A percentile compares a stretch with the other conserved stretches of the same genome.
These are phyloP conservation scores for Ophioderma brevispina DNA, from an alignment of 35 echinoderm and acorn worm genomes.

Conservation along the genomic window DNA sequence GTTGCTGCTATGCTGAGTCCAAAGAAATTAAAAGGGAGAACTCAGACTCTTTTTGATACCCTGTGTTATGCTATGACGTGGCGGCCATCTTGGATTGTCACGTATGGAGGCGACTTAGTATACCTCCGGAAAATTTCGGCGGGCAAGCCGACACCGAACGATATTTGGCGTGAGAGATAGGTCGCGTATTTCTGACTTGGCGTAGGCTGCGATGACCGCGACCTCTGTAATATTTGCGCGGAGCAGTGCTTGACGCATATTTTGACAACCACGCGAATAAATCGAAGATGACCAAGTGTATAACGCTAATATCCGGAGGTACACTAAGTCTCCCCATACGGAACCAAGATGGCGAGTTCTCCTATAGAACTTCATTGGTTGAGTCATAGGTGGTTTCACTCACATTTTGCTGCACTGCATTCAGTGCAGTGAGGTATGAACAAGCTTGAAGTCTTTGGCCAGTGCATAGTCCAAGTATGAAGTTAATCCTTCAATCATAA, in stretches of 20 bases:
- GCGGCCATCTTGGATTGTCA: background rate
- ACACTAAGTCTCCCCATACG: background rate
- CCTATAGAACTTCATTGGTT: background rate
- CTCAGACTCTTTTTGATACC: background rate
- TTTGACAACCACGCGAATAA: background rate
- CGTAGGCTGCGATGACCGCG: background rate
- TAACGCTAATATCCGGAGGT: background rate
- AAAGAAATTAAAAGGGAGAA: background rate
- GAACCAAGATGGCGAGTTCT: background rate
- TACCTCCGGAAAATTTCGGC: background rate
- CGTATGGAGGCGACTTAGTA: background rate
- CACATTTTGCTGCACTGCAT: too few relatives aligned
- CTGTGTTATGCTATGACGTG: background rate
- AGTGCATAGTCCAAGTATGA: too few relatives aligned
- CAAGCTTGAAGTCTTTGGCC: too few relatives aligned
- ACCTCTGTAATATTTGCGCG: background rate
- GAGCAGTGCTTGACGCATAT: background rate
- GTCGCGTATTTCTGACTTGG: background rate
- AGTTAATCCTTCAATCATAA: too few relatives aligned
- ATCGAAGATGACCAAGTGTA: background rate
- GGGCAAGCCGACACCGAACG: background rate
- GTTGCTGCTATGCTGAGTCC: background rate
- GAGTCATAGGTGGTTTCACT: background rate
- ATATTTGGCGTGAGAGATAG: background rate
- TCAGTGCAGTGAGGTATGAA: too few relatives aligned